Conservation (phyloP, 2,113 vertebrate species). For the Ciconia boyciana region DNA sequence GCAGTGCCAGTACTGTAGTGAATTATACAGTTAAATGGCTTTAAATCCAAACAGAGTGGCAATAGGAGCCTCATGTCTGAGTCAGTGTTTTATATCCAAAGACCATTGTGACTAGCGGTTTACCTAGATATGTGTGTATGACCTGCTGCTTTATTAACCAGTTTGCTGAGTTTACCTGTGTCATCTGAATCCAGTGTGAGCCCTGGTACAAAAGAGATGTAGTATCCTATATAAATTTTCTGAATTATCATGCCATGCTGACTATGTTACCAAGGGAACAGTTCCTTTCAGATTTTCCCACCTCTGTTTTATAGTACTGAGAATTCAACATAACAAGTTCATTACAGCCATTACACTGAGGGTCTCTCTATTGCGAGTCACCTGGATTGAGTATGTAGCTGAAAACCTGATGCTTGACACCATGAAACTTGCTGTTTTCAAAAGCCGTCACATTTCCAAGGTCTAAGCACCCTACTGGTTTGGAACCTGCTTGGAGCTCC, state of each 20-base stretch:
- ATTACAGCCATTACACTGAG: background rate
- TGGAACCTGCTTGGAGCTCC: background rate
- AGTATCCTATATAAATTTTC: background rate
- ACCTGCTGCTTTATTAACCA: background rate
- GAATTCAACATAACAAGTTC: background rate
- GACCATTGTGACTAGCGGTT: background rate
- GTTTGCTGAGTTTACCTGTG: background rate
- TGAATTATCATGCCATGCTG: background rate
- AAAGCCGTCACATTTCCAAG: accelerated
- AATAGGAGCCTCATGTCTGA: background rate
- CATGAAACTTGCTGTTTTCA: background rate
- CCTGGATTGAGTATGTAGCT: background rate
- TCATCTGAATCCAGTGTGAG: background rate
- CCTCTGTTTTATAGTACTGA: background rate
- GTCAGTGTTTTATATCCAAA: background rate
- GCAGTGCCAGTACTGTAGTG: background rate
- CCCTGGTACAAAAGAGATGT: background rate
- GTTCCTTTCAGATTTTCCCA: background rate
- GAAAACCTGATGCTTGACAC: background rate
- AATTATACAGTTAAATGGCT: background rate
- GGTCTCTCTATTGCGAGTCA: background rate
- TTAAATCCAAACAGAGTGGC: background rate
- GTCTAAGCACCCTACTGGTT: background rate
- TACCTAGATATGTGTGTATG: background rate
- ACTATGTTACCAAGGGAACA: background rate